Conservation (phyloP, 2,113 vertebrate genomes). For the Agapornis roseicollis region DNA sequence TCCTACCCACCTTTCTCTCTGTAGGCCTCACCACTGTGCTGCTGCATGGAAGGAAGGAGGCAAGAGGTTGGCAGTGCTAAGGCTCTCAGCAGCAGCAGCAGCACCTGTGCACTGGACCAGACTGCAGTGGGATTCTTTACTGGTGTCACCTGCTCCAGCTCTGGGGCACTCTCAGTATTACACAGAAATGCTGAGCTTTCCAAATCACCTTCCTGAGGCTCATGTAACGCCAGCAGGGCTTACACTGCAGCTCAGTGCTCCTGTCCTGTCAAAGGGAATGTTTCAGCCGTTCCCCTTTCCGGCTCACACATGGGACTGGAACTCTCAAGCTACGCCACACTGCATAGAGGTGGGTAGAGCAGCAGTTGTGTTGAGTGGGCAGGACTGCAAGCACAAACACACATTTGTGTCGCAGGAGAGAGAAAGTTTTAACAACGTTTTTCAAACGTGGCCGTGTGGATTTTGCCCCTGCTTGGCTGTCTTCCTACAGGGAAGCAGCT, state of each 20-base stretch:
- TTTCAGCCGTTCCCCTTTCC: background rate
- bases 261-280: fast-evolving
- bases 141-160: background rate
- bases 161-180: fast-evolving
- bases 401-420: background rate
- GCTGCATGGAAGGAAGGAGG: background rate
- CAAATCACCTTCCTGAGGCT: background rate
- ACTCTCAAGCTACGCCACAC: background rate
- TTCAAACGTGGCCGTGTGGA: background rate
- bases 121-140: fast-evolving
- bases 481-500: background rate
- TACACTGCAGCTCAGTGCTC: background rate
- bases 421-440: background rate
- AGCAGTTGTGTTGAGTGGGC: background rate
- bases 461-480: background rate
- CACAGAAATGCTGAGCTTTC: background rate
- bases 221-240: background rate
- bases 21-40: fast-evolving
- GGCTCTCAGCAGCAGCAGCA: background rate
- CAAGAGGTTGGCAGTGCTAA: background rate
- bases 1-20: background rate
- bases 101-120: no score
- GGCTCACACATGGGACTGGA: fast-evolving
- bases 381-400: background rate
- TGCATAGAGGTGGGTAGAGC: background rate